Evolutionary conservation across 2,888 invertebrate genomes (phyloP), one percentile per base, ranked within the genome.

Genomic region (Bombylius major): DNA sequence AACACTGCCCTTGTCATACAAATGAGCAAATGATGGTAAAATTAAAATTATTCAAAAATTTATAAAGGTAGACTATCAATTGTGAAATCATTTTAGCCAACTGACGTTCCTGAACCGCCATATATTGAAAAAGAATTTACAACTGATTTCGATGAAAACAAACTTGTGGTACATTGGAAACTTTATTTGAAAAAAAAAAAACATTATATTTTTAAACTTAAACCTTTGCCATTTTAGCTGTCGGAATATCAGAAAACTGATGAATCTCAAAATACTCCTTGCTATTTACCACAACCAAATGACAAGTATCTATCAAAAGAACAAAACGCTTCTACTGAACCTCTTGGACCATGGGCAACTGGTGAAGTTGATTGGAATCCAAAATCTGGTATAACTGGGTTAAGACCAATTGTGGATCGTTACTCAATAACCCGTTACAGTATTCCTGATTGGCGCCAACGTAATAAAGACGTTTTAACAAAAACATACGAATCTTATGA

Each of bases 331-430:
- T 69, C 73, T 6, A 79, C 79, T 79, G 78, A 75, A 1, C 76
- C 79, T 0, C 71, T 79, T 50, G 77, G 76, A 2, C 86, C 86
- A 9, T 87, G 85, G 76, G 82, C 82, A 5, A 83, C 86, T 3
- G 87, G 87, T 4, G 80, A 82, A 61, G 80, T 85, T 0, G 84
- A 86, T 68, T 87, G 85, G 83, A 82, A 84, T 44, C 84, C 87
- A 0, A 73, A 84, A 56, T 81, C 78, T 1, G 81, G 77, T 0
- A 75, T 87, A 65, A 87, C 87, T 0, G 87, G 88, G 5, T 82
- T 87, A 0, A 77, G 87, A 60, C 88, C 88, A 0, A 78, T 79
- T 0, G 87, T 86, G 11, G 86, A 86, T 71, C 85, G 84, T 64
- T 88, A 87, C 67, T 84, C 87, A 1, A 76, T 87, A 50, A 83